A percentile compares a stretch with the other conserved stretches of the same genome.
phyloP scores from a whole-genome alignment of 1,140 invertebrate genomes.

The Eumeta japonica region DNA sequence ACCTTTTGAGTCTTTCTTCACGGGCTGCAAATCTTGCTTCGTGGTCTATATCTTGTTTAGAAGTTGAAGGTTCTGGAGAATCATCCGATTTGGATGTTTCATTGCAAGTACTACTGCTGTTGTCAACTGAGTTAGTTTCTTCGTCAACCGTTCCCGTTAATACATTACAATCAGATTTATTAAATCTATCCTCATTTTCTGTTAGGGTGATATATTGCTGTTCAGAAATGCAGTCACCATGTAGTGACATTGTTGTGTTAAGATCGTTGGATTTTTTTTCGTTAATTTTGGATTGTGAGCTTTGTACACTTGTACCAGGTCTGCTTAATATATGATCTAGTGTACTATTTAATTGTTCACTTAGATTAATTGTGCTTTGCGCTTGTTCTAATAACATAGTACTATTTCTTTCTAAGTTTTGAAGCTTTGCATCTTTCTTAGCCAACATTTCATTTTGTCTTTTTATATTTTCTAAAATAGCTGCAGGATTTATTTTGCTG shows the following conservation, averaged over 20 bases:
- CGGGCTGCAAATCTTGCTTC: conserved; percentile 52
- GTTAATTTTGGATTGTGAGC: not conserved
- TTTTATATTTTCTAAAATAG: conserved; percentile 26
- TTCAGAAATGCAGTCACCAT: too few relatives aligned
- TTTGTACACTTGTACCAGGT: conserved; percentile 17
- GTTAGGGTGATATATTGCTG: not conserved
- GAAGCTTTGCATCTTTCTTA: conserved; percentile 24
- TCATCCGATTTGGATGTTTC: conserved; percentile 5
- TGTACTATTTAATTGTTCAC: conserved; percentile 29
- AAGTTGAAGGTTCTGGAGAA: conserved; percentile 22
- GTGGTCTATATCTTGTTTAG: conserved; percentile 34
- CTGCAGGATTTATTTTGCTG: conserved; percentile 18
- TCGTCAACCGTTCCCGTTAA: not conserved
- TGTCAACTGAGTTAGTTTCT: not conserved
- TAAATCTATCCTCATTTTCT: not conserved
- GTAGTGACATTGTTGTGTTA: too few relatives aligned
- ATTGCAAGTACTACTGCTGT: not conserved
- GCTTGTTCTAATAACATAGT: conserved; percentile 18
- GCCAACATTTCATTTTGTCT: conserved; percentile 29
- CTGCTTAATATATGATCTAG: conserved; percentile 25
- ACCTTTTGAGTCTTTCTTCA: conserved; percentile 40
- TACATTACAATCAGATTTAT: too few relatives aligned
- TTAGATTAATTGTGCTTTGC: conserved; percentile 15
- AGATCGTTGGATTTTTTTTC: not conserved
- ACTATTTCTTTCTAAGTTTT: conserved; percentile 22